Evolutionary conservation across 2,797 vertebrate genomes (phyloP), one percentile per base, ranked within the genome.

Genomic region (Scomberomorus guttatus): DNA sequence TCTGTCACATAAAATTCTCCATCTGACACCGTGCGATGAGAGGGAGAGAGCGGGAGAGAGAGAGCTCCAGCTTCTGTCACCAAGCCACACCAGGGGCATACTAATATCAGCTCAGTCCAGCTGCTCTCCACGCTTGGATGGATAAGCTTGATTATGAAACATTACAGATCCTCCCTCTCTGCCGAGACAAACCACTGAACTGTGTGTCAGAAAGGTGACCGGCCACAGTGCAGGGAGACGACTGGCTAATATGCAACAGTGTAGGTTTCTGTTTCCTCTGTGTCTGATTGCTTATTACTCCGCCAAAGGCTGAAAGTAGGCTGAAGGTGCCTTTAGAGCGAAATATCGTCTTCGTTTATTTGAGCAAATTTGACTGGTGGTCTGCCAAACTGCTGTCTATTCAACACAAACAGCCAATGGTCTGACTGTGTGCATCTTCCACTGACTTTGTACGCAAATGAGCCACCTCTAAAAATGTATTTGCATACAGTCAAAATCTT

Each of bases 31-130:
- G 6, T 18, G 76, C 77, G 75, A 63, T 66, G 66, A 84, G 66
- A 67, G 59, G 60, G 57, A 73, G 77, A 50, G 32, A 24, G 56
- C n/a, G 48, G 37, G 58, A 0, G 74, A 37, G 81, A 34, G 65
- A 7, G 50, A 37, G 83, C 56, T 68, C 65, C 58, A 56, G 84
- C 80, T 75, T 83, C 78, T 90, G 90, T 90, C 85, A 78, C 70
- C 58, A 10, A 60, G 72, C 80, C 77, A 87, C 89, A 88, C 83
- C 67, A 66, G 77, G 77, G 90, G 87, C 88, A 94, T 90, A 90
- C 89, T 87, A 93, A 94, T 90, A 82, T 79, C 88, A 75, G 80
- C 51, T 72, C 75, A 72, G 89, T 89, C 90, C 89, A 87, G 84
- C 89, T 89, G 90, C 89, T 87, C 85, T 76, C 74, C 55, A 87